These are phyloP conservation scores for Sebastes fasciatus DNA, from an alignment of 2,113 vertebrate genomes.

Conservation along the genomic window DNA sequence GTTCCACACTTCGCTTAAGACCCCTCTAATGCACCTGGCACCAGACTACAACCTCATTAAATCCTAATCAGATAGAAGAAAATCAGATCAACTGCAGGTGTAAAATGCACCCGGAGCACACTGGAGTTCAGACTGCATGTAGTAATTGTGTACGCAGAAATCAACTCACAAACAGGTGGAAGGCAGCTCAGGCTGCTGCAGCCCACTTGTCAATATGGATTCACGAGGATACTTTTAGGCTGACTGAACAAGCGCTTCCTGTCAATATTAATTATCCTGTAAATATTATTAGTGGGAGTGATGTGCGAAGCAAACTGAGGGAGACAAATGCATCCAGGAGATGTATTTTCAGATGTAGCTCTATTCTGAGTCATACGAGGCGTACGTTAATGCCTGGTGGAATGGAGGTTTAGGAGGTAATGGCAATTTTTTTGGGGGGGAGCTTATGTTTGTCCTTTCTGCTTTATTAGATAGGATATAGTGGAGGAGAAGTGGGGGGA, in stretches of 20 bases:
- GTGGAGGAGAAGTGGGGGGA: not conserved
- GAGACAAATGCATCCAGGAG: not conserved
- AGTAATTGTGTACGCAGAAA: constrained; percentile 49
- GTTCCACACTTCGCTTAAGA: not conserved
- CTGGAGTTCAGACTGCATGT: constrained; percentile 28
- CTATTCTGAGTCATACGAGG: constrained; percentile 5
- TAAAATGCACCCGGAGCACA: constrained; percentile 36
- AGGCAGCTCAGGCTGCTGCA: constrained; percentile 35
- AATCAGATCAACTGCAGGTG: constrained; percentile 53
- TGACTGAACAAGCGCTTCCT: constrained; percentile 64
- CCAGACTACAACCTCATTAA: constrained; percentile 40
- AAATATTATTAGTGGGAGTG: constrained; percentile 48
- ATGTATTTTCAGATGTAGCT: constrained; percentile 27
- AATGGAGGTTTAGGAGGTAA: constrained; percentile 28
- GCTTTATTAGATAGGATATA: constrained; percentile 62
- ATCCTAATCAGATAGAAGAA: constrained; percentile 18
- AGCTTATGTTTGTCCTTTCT: constrained; percentile 73
- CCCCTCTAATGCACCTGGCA: not conserved
- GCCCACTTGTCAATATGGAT: constrained; percentile 65
- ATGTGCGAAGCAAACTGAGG: not conserved
- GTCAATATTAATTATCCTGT: constrained; percentile 73
- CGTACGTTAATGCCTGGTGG: constrained; percentile 32
- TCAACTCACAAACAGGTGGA: constrained; percentile 55
- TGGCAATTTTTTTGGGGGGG: constrained; percentile 10
- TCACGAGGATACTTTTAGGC: constrained; percentile 51